Percentiles rank a stretch among this genome's conserved stretches.
Conservation (phyloP, 2,113 vertebrate genomes). For the Dasyornis broadbenti region DNA sequence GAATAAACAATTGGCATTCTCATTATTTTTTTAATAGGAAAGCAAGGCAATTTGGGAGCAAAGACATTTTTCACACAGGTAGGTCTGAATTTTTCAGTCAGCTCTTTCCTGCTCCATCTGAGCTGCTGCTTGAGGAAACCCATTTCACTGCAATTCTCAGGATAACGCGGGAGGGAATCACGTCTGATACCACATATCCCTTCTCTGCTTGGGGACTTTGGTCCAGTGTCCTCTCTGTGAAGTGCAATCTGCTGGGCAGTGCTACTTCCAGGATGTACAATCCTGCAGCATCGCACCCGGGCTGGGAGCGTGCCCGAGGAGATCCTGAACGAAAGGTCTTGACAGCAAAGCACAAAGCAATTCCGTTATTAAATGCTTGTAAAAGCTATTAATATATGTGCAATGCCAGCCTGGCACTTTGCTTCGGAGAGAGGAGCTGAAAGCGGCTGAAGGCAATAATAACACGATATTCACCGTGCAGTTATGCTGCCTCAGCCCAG, state of each 20-base stretch:
- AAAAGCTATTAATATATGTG: background rate
- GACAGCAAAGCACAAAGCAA: background rate
- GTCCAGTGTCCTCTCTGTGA: background rate
- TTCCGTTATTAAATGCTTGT: slow-evolving; percentile 11
- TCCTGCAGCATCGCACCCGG: background rate
- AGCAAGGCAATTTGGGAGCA: slow-evolving; percentile 13
- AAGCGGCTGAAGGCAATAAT: slow-evolving; percentile 20
- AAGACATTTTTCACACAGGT: slow-evolving; percentile 41
- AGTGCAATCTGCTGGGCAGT: background rate
- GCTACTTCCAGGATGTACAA: background rate
- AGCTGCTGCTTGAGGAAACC: background rate
- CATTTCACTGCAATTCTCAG: background rate
- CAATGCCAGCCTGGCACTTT: background rate
- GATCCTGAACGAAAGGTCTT: background rate
- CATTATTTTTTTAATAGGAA: slow-evolving; percentile 42
- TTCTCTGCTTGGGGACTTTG: background rate
- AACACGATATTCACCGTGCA: background rate
- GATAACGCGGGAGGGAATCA: background rate
- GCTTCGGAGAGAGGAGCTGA: background rate
- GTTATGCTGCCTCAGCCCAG: background rate
- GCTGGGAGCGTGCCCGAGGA: background rate
- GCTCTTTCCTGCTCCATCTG: background rate
- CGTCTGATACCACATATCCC: background rate
- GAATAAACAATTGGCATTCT: slow-evolving; percentile 20
- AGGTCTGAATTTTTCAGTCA: slow-evolving; percentile 28